Percentiles rank a stretch among this genome's conserved stretches.
These are phyloP conservation scores for Calidris pugnax DNA, from an alignment of 2,113 vertebrate genomes.

Conservation along the genomic window DNA sequence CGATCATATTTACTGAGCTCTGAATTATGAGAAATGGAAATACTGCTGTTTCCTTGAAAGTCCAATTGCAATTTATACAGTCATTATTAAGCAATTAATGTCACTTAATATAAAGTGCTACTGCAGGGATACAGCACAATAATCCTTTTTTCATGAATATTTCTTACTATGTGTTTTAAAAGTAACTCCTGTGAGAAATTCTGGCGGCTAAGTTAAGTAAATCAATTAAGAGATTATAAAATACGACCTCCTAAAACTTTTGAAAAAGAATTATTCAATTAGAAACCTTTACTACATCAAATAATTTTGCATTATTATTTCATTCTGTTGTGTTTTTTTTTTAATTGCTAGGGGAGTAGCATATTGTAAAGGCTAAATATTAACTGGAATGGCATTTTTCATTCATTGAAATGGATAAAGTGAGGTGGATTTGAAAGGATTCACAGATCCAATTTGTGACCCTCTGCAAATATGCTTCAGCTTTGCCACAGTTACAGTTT, in stretches of 20 bases:
- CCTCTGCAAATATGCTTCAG: background rate
- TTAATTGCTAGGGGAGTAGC: background rate
- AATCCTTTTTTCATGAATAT: background rate
- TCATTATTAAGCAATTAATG: constrained; percentile 59
- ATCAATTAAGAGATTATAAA: constrained; percentile 4
- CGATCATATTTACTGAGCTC: background rate
- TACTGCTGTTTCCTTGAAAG: constrained; percentile 11
- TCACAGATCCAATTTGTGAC: background rate
- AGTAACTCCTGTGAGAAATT: constrained; percentile 23
- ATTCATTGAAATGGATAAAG: background rate
- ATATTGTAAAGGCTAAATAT: background rate
- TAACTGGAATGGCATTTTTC: background rate
- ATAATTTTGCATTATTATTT: background rate
- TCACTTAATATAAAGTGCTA: constrained; percentile 30
- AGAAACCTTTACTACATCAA: background rate
- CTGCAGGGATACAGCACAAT: background rate
- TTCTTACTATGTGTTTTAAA: constrained; percentile 16
- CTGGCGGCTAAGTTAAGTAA: constrained; percentile 30
- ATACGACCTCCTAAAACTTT: background rate
- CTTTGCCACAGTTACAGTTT: background rate
- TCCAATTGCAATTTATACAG: background rate
- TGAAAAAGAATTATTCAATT: background rate
- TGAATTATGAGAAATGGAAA: constrained; percentile 40
- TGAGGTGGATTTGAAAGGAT: background rate
- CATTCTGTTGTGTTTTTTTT: background rate